phyloP scores from a whole-genome alignment of 2,888 invertebrate genomes.

The Melanophora roralis region DNA sequence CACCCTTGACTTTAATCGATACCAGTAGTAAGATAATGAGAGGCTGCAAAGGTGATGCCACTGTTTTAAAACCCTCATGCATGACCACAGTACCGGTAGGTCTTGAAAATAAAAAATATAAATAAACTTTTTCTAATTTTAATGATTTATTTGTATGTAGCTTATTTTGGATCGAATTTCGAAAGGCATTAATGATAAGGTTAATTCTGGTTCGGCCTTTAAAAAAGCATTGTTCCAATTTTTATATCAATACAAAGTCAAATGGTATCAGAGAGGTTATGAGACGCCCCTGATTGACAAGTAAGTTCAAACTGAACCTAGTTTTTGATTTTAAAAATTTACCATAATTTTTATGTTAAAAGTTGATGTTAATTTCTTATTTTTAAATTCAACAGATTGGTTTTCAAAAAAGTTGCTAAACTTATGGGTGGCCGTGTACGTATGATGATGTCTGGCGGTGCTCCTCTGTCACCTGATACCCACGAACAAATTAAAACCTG shows the following conservation, averaged over 20 bases:
- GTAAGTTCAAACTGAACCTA: no score
- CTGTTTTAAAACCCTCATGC: conserved; percentile 92
- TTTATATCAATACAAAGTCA: conserved; percentile 94
- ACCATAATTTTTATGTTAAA: no score
- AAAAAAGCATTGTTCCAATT: conserved; percentile 93
- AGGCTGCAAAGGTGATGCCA: conserved; percentile 96
- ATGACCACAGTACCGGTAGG: conserved; percentile 97
- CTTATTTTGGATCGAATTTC: conserved; percentile 97
- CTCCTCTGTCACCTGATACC: conserved; percentile 96
- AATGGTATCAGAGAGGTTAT: conserved; percentile 90
- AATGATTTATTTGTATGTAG: conserved; percentile 77
- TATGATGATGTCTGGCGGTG: conserved; percentile 94
- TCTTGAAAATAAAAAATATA: conserved; percentile 58
- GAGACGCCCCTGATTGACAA: conserved; percentile 86
- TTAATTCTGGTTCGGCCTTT: conserved; percentile 87
- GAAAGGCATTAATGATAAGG: conserved; percentile 97
- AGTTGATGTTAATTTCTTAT: no score
- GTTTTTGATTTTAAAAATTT: no score
- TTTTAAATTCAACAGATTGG: no score
- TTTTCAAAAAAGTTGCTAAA: conserved; percentile 77
- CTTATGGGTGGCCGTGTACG: conserved; percentile 94
- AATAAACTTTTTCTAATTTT: not conserved
- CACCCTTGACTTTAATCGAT: conserved; percentile 94
- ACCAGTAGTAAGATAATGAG: conserved; percentile 96
- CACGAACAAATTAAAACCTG: conserved; percentile 95